phyloP scores from a whole-genome alignment of 2,113 vertebrate species.

The Tragelaphus scriptus region DNA sequence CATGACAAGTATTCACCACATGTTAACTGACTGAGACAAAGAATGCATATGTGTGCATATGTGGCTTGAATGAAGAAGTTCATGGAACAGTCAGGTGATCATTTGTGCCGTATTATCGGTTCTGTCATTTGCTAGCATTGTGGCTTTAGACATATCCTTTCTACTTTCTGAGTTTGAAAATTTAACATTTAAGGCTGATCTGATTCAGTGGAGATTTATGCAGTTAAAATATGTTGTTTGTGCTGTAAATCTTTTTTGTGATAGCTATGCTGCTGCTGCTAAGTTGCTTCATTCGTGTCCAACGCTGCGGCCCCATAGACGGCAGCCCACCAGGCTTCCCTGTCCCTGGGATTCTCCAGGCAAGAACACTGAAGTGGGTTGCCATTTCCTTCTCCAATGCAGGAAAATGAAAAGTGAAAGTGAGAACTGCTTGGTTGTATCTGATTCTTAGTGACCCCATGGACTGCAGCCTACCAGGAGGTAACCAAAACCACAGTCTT shows the following conservation, averaged over 20 bases:
- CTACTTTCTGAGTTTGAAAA: background rate
- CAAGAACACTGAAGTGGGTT: background rate
- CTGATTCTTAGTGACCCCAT: no score
- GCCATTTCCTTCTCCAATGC: background rate
- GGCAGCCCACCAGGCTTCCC: background rate
- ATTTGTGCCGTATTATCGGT: background rate
- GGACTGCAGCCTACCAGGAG: no score
- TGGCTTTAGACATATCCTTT: background rate
- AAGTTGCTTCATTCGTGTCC: fast-evolving
- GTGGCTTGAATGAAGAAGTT: background rate
- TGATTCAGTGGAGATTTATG: background rate
- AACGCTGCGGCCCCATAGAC: fast-evolving
- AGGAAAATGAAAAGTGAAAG: background rate
- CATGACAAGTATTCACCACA: background rate
- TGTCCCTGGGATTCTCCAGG: background rate
- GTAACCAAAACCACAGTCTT: no score
- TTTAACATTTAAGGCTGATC: background rate
- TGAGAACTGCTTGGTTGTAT: no score
- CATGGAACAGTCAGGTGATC: background rate
- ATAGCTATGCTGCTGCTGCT: background rate
- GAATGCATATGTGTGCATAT: no score
- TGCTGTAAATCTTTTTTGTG: background rate
- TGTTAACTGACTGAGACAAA: background rate
- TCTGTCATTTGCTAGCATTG: background rate
- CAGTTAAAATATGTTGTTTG: background rate